Conservation (phyloP, 1,140 invertebrate species). For the Heliconius eleuchia region DNA sequence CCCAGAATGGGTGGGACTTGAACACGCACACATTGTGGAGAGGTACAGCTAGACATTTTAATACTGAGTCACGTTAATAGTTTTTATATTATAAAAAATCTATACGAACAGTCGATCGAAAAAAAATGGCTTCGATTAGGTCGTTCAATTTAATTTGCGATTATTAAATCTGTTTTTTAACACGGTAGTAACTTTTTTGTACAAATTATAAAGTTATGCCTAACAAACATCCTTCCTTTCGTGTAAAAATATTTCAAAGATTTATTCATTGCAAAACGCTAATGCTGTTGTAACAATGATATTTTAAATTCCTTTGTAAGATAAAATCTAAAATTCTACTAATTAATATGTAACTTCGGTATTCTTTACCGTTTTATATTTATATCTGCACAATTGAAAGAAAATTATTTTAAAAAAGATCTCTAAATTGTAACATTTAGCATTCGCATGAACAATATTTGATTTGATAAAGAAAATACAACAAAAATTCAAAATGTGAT, state of each 20-base stretch:
- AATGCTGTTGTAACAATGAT: conserved; percentile 31
- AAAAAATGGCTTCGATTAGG: conserved; percentile 16
- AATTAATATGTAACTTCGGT: conserved; percentile 28
- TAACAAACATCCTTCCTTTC: conserved; percentile 23
- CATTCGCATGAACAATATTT: background rate
- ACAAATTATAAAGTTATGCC: conserved; percentile 37
- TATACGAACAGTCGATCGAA: conserved; percentile 32
- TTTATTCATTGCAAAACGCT: conserved; percentile 22
- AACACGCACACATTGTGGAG: background rate
- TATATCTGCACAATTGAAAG: background rate
- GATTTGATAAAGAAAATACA: background rate
- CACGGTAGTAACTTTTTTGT: conserved; percentile 37
- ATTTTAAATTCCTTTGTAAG: conserved; percentile 34
- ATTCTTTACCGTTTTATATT: background rate
- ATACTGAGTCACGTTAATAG: background rate
- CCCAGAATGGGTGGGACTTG: background rate
- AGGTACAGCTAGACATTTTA: background rate
- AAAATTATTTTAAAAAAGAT: too few relatives aligned
- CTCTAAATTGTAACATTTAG: too few relatives aligned
- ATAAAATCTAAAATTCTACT: conserved; percentile 22
- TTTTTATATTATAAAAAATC: conserved; percentile 4
- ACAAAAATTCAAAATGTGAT: background rate
- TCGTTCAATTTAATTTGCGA: conserved; percentile 15
- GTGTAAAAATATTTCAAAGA: conserved; percentile 16
- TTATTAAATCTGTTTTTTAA: conserved; percentile 26